Evolutionary conservation across 1,140 invertebrate species (phyloP).

Genomic region (Helicorthomorpha holstii): DNA sequence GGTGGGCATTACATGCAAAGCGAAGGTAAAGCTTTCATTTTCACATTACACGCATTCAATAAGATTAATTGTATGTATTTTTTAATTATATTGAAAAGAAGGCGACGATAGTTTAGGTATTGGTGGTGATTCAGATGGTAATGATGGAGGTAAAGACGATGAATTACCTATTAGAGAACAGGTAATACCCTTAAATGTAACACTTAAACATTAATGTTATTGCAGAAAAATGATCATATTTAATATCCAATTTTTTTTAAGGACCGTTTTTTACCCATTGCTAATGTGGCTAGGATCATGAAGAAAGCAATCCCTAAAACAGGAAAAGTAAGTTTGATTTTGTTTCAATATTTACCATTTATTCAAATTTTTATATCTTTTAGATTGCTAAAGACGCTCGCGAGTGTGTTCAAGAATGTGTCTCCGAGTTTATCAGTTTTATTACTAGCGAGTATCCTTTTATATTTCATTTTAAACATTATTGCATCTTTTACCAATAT

Average conservation of each 20-base stretch:
- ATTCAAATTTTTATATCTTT: slow-evolving; percentile 12
- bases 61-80: slow-evolving; percentile 5
- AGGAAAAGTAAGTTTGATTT: slow-evolving; percentile 55
- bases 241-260: slow-evolving; percentile 30
- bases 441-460: slow-evolving; percentile 71
- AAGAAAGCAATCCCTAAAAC: slow-evolving; percentile 89
- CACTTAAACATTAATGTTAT: neutral
- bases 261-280: slow-evolving; percentile 91
- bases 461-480: neutral
- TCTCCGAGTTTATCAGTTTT: slow-evolving; percentile 98
- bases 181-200: slow-evolving; percentile 37
- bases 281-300: slow-evolving; percentile 99
- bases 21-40: slow-evolving; percentile 35
- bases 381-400: slow-evolving; percentile 97
- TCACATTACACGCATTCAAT: slow-evolving; percentile 31
- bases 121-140: slow-evolving; percentile 22
- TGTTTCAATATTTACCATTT: neutral
- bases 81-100: slow-evolving; percentile 12
- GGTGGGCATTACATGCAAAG: slow-evolving; percentile 21
- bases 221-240: neutral
- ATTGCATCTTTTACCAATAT: neutral
- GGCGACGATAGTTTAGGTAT: slow-evolving; percentile 23
- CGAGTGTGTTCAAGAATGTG: slow-evolving; percentile 98
- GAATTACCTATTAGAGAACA: slow-evolving; percentile 26
- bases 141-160: slow-evolving; percentile 20